A percentile compares a stretch with the other conserved stretches of the same genome.
These are phyloP conservation scores for Heterotis niloticus DNA, from an alignment of 2,113 vertebrate species.

Conservation along the genomic window DNA sequence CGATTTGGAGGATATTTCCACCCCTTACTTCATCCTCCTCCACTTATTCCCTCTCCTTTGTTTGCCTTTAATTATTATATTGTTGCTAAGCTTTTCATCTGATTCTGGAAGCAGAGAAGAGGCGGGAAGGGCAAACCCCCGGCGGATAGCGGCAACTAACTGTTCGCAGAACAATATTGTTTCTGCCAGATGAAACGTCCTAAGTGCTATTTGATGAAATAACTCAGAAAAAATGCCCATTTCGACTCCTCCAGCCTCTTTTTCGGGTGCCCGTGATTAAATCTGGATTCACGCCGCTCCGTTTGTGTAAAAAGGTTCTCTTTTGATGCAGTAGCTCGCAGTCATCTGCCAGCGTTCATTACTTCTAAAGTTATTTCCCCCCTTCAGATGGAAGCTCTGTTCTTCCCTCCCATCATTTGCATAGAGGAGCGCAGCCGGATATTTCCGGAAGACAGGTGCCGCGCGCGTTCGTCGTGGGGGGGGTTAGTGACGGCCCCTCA, in stretches of 20 bases:
- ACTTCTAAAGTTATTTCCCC: constrained; percentile 1
- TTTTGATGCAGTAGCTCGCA: not conserved
- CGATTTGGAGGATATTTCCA: too few species aligned
- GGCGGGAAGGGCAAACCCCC: not conserved
- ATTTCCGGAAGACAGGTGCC: constrained; percentile 7
- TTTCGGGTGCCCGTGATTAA: constrained; percentile 1
- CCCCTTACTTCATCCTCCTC: too few species aligned
- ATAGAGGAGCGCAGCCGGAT: constrained; percentile 17
- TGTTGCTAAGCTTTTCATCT: not conserved
- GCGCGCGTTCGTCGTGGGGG: not conserved
- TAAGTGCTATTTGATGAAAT: constrained; percentile 12
- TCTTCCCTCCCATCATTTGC: constrained; percentile 16
- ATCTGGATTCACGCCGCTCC: constrained; percentile 8
- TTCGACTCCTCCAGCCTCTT: constrained; percentile 3
- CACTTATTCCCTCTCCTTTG: not conserved
- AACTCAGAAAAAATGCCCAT: not conserved
- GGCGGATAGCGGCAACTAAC: not conserved
- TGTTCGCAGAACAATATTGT: constrained; percentile 9
- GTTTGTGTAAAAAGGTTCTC: constrained; percentile 8
- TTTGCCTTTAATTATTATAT: not conserved
- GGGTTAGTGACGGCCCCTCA: not conserved
- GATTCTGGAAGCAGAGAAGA: not conserved
- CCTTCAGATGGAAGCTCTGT: not conserved
- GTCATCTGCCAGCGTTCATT: constrained; percentile 22
- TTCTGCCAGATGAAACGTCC: constrained; percentile 8